Conservation (phyloP, 2,797 vertebrate species). For the Acrossocheilus fasciatus region DNA sequence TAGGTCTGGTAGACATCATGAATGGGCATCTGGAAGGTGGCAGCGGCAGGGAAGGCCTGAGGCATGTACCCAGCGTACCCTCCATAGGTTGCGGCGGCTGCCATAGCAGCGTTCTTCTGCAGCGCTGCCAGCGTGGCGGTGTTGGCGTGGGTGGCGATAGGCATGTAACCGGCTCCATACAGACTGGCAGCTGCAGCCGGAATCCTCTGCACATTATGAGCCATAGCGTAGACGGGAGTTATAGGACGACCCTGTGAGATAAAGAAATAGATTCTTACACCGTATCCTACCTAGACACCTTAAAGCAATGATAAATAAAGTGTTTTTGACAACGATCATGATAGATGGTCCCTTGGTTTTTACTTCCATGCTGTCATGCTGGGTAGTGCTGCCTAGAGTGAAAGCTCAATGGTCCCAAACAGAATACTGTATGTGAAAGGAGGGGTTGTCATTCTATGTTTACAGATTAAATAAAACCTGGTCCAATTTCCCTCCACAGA, state of each 20-base stretch:
- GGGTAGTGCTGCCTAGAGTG: neutral
- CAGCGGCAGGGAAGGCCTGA: constrained; percentile 88
- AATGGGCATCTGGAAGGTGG: constrained; percentile 92
- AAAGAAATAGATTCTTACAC: neutral
- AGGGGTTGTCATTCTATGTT: too few species aligned
- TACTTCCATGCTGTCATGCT: neutral
- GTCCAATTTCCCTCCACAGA: too few species aligned
- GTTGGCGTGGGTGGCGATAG: constrained; percentile 86
- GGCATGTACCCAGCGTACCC: constrained; percentile 91
- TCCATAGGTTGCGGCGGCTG: constrained; percentile 83
- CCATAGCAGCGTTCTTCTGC: constrained; percentile 90
- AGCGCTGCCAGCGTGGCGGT: constrained; percentile 90
- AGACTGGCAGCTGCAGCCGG: constrained; percentile 82
- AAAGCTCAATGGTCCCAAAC: neutral
- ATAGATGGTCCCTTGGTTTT: neutral
- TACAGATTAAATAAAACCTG: too few species aligned
- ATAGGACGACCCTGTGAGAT: constrained; percentile 90
- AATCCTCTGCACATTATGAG: constrained; percentile 92
- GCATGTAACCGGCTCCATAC: constrained; percentile 92
- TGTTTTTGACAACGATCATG: neutral
- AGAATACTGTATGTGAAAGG: neutral
- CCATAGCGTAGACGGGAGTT: constrained; percentile 96
- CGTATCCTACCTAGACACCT: neutral
- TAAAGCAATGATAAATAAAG: neutral
- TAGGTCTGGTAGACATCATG: constrained; percentile 97